Percentiles rank a stretch among this genome's conserved stretches.
Evolutionary conservation across 2,113 vertebrate genomes (phyloP).

Genomic region (Riparia riparia): DNA sequence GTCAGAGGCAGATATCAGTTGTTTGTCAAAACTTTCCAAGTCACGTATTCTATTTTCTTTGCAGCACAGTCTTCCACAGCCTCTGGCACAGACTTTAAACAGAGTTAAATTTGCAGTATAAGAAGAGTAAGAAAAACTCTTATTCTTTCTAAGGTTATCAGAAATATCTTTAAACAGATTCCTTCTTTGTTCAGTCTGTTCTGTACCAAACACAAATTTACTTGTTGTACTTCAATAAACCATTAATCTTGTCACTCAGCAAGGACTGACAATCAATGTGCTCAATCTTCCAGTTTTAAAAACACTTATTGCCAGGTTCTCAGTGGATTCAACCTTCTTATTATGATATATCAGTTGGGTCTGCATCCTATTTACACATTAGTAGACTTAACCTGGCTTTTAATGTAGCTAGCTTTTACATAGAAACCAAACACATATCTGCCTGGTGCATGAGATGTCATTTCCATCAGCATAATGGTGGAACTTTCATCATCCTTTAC

Average conservation of each 20-base stretch:
- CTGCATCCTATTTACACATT: background rate
- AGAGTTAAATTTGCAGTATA: conserved; percentile 72
- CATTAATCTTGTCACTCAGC: background rate
- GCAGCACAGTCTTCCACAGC: conserved; percentile 71
- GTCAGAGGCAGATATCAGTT: conserved; percentile 74
- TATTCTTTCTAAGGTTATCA: background rate
- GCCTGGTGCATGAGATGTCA: background rate
- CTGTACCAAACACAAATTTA: background rate
- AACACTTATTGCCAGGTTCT: background rate
- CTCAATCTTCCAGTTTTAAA: background rate
- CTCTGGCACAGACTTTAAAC: conserved; percentile 78
- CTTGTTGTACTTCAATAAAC: background rate
- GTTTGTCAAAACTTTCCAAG: conserved; percentile 64
- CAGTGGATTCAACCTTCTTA: background rate
- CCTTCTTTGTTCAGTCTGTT: background rate
- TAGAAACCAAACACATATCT: background rate
- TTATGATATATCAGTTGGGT: background rate
- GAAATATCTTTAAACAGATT: background rate
- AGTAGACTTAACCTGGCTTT: background rate
- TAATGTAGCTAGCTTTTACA: background rate
- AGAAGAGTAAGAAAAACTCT: background rate
- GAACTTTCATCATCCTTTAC: background rate
- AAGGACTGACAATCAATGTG: background rate
- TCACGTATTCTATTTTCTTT: conserved; percentile 69
- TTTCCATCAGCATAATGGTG: background rate